phyloP scores from a whole-genome alignment of 2,113 vertebrate genomes.

The Chrysochloris asiatica region DNA sequence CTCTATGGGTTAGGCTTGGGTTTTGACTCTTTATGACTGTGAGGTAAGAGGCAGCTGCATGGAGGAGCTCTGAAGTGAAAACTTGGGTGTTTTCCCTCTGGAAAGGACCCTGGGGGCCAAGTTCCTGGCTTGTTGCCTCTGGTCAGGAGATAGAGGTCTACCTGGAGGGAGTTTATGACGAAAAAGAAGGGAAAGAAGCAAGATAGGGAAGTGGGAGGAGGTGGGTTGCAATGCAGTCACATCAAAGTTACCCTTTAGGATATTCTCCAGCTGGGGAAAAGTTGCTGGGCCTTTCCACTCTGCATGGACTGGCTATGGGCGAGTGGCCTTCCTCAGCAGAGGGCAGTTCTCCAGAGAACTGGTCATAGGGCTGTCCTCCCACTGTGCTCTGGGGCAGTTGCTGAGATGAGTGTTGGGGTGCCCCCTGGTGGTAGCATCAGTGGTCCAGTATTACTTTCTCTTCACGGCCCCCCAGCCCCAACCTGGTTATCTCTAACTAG shows the following conservation, averaged over 20 bases:
- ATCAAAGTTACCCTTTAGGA: too few relatives aligned
- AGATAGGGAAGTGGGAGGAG: neutral
- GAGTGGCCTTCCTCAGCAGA: neutral
- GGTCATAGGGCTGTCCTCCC: neutral
- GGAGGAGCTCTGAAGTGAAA: neutral
- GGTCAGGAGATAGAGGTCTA: neutral
- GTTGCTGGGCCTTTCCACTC: neutral
- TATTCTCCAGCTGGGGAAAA: neutral
- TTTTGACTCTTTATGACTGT: too few relatives aligned
- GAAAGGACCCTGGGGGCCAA: neutral
- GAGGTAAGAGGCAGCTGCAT: neutral
- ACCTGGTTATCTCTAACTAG: too few relatives aligned
- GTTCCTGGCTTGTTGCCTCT: neutral
- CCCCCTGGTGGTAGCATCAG: neutral
- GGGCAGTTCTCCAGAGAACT: neutral
- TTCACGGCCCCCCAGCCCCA: too few relatives aligned
- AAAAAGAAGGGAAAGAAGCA: neutral
- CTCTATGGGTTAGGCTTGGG: too few relatives aligned
- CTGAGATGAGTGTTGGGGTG: neutral
- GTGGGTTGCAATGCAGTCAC: neutral
- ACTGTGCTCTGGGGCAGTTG: neutral
- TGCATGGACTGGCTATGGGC: neutral
- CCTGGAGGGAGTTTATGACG: neutral
- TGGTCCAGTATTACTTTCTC: neutral
- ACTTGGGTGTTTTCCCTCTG: neutral